Evolutionary conservation across 2,113 vertebrate genomes (phyloP), one percentile per base, ranked within the genome.

Genomic region (Variabilichromis moorii): DNA sequence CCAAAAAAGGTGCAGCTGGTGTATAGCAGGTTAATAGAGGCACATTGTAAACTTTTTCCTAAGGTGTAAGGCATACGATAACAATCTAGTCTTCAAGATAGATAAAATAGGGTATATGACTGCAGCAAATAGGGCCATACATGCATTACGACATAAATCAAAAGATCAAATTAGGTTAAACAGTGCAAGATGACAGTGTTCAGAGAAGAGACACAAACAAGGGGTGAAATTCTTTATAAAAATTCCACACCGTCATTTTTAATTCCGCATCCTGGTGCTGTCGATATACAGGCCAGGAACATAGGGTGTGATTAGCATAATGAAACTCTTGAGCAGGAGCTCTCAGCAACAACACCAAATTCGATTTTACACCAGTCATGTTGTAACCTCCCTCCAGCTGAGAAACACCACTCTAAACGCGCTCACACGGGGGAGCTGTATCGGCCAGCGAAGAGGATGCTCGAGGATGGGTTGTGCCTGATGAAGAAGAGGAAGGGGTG

Each of bases 401-500:
- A 89, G 78, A 71, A 73, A 9, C 51, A 9, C 61, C 47, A 24
- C 68, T n/a, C 14, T 31, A n/a, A 80, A 24, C 2, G 5, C 2
- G 28, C 47, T 95, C 85, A 94, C 90, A 78, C 4, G 1, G 98
- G 98, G 9, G 96, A 97, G 84, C 95, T 96, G 85, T 96, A 96
- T 54, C 96, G 97, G 4, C 97, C 97, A 2, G 92, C 93, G 86
- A 99, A 99, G 66, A 99, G 96, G 7, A 98, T 83, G 42, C 82
- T 97, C 12, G 88, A 93, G 51, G 96, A 95, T 63, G 88, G 54
- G 79, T 97, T 99, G 59, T 98, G 96, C 37, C 96, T 92, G 86
- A 99, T 98, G 84, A 97, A 96, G 92, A 98, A 98, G 40, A 99
- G 91, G 92, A 99, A 99, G 57, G 98, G 98, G n/a, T 99, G 98